A percentile compares a stretch with the other conserved stretches of the same genome.
These are phyloP conservation scores for Empis livida DNA, from an alignment of 2,888 invertebrate species.

Conservation along the genomic window DNA sequence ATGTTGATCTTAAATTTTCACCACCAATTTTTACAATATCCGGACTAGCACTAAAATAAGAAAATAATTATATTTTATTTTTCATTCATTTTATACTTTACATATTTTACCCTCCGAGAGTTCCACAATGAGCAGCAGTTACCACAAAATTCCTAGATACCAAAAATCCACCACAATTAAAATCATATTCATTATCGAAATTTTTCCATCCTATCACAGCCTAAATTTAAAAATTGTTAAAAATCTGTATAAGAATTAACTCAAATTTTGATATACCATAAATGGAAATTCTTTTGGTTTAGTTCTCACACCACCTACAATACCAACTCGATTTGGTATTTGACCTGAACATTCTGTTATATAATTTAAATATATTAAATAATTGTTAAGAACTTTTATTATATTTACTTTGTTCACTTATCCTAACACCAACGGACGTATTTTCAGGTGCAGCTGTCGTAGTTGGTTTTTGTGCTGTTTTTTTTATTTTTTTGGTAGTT, in stretches of 20 bases:
- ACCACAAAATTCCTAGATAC: slow-evolving; percentile 1
- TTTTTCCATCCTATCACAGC: slow-evolving; percentile 1
- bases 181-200: background rate
- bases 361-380: background rate
- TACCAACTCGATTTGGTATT: background rate
- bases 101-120: slow-evolving; percentile 3
- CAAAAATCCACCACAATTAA: slow-evolving; percentile 4
- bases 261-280: slow-evolving; percentile 2
- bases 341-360: background rate
- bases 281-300: slow-evolving; percentile 6
- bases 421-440: background rate
- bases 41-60: background rate
- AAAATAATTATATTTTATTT: too few species aligned
- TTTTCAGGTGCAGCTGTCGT: too few species aligned
- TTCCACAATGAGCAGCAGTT: slow-evolving; percentile 5
- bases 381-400: too few species aligned
- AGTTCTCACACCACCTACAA: slow-evolving; percentile 4
- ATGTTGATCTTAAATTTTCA: background rate
- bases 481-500: too few species aligned
- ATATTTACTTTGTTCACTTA: background rate
- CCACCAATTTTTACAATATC: background rate
- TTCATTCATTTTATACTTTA: too few species aligned
- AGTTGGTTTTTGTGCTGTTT: too few species aligned
- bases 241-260: background rate
- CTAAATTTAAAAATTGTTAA: background rate